Conservation (phyloP, 2,113 vertebrate genomes). For the Falcunculus frontatus region DNA sequence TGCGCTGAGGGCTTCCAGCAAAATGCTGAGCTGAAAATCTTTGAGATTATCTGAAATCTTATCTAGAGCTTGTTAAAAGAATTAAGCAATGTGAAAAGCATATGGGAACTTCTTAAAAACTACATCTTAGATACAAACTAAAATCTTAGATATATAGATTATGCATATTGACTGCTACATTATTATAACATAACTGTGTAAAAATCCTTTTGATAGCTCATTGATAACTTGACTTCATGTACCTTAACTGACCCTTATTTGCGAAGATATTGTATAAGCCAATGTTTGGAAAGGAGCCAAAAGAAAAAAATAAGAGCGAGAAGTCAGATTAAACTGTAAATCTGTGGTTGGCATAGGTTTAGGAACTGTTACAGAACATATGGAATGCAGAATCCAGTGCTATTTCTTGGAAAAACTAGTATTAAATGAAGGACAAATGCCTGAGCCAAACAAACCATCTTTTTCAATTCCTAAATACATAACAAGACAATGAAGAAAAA, state of each 20-base stretch:
- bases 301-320: neutral
- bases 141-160: neutral
- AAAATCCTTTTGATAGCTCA: slow-evolving; percentile 19
- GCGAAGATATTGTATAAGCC: neutral
- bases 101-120: neutral
- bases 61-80: slow-evolving; percentile 4
- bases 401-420: neutral
- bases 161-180: neutral
- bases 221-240: neutral
- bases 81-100: neutral
- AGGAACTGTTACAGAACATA: neutral
- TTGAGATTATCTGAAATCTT: neutral
- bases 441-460: neutral
- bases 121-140: neutral
- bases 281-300: neutral
- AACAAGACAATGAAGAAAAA: neutral
- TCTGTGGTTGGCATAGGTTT: neutral
- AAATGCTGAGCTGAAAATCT: neutral
- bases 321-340: slow-evolving; percentile 44
- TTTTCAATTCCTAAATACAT: neutral
- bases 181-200: neutral
- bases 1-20: neutral
- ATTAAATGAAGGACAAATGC: slow-evolving; percentile 16
- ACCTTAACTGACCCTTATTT: slow-evolving; percentile 44
- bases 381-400: neutral